phyloP scores from a whole-genome alignment of 37 sponge, comb jelly and placozoan genomes.

The Amphimedon queenslandica region DNA sequence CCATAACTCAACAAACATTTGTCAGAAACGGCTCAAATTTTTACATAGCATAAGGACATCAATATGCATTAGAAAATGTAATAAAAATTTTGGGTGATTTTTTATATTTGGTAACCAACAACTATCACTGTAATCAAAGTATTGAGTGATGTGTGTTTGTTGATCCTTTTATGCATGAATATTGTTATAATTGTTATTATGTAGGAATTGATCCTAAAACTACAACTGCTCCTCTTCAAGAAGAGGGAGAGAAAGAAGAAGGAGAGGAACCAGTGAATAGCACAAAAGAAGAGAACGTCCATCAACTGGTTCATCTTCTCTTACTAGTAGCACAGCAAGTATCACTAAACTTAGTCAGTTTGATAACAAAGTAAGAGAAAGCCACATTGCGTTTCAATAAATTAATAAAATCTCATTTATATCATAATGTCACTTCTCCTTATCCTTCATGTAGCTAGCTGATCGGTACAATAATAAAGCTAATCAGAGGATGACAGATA shows the following conservation, averaged over 20 bases:
- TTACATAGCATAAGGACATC: no score
- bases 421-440: no score
- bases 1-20: no score
- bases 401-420: background rate
- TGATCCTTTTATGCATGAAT: no score
- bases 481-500: conserved; percentile 46
- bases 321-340: background rate
- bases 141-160: no score
- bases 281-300: background rate
- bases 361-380: background rate
- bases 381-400: background rate
- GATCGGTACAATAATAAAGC: conserved; percentile 38
- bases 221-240: background rate
- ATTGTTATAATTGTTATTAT: no score
- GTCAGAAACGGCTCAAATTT: no score
- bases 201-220: background rate
- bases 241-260: background rate
- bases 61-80: no score
- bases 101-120: no score
- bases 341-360: background rate
- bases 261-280: background rate
- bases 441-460: conserved; percentile 22
- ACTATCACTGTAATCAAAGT: no score
- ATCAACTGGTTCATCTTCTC: background rate
- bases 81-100: no score